phyloP scores from a whole-genome alignment of 2,888 invertebrate species.

The Aphrophora alni region DNA sequence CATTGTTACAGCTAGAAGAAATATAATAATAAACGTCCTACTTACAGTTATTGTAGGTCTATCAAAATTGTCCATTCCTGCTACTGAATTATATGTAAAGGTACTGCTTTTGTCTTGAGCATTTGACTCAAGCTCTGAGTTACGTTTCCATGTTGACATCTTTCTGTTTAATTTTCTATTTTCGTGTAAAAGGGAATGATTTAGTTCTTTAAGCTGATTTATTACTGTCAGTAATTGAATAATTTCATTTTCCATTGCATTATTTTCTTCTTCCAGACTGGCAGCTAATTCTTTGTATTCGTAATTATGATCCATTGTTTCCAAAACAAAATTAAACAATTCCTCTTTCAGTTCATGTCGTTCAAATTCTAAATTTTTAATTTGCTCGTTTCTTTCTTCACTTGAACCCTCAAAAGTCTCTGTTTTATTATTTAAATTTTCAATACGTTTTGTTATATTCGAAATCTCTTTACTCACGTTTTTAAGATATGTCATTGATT shows the following conservation, averaged over 20 bases:
- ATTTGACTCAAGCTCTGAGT: too few relatives aligned
- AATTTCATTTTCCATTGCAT: background rate
- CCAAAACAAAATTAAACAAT: background rate
- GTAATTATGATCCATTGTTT: background rate
- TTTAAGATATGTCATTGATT: background rate
- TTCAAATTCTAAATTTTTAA: background rate
- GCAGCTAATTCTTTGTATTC: background rate
- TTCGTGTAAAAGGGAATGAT: background rate
- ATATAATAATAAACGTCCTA: too few relatives aligned
- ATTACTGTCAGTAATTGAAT: background rate
- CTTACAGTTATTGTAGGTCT: too few relatives aligned
- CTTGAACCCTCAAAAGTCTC: background rate
- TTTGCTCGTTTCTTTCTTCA: background rate
- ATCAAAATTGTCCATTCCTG: too few relatives aligned
- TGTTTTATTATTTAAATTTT: background rate
- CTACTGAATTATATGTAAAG: too few relatives aligned
- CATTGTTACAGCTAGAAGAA: too few relatives aligned
- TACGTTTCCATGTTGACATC: too few relatives aligned
- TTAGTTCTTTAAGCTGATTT: background rate
- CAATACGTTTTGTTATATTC: background rate
- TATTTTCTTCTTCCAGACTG: background rate
- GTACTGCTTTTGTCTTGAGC: too few relatives aligned
- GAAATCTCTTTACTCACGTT: background rate
- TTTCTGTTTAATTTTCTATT: background rate
- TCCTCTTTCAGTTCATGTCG: background rate